Evolutionary conservation across 2,888 invertebrate genomes (phyloP), one percentile per base, ranked within the genome.

Genomic region (Silvanus unidentatus): DNA sequence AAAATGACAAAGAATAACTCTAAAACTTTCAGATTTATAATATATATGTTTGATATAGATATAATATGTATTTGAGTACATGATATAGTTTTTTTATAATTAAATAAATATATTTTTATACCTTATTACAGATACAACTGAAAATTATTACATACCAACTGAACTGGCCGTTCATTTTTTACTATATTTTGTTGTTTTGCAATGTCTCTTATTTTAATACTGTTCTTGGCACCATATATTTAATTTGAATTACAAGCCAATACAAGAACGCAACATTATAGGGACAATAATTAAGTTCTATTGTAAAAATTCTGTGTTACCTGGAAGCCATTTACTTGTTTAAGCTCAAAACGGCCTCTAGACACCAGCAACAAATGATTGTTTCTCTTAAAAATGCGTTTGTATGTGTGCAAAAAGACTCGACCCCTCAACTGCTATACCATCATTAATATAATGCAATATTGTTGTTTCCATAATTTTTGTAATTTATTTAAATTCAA

Each of bases 1-100:
- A 80, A 80, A 80, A 79, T 79, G 79, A 80, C 80, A 80, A 80
- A 80, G 79, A 79, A 79, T 79, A 80, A 77, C 77, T 79, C 79
- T 80, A 80, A 78, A 79, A 77, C 77, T 77, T 75, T 67, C 65
- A 64, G 64, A 69, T 69, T 68, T 59, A 66, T 60, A 59, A 62
- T 65, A 65, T 62, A 61, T 63, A 66, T 61, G 64, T 65, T 65
- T 66, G 69, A 69, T 69, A 70, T 69, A 69, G 64, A 65, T 66
- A 66, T 65, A 66, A 64, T 69, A 69, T 68, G 63, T 68, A 66
- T 68, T 65, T 63, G 66, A 69, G 65, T 69, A 69, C 66, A 68
- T 68, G 68, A 68, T 65, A 65, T 66, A 66, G 62, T 66, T 37
- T 16, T 59, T 55, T 55, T 58, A 59, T 58, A 62, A 62, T 60